These are phyloP conservation scores for Syngnathoides biaculeatus DNA, from an alignment of 2,113 vertebrate species.

Conservation along the genomic window DNA sequence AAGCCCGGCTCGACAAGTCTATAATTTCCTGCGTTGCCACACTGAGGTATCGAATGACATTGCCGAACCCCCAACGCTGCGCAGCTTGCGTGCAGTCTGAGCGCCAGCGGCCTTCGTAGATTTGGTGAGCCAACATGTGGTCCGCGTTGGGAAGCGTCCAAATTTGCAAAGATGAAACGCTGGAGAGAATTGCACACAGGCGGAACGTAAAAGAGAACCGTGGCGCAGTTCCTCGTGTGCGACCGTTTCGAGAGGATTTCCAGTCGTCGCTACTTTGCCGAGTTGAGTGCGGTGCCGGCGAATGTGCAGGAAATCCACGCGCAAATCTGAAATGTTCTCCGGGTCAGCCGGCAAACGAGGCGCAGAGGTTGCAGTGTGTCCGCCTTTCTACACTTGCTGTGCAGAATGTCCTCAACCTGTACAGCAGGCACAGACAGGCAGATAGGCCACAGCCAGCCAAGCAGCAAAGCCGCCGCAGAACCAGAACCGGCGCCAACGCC, in stretches of 20 bases:
- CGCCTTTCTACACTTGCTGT: constrained; percentile 99
- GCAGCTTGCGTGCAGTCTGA: constrained; percentile 72
- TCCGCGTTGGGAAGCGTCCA: constrained; percentile 53
- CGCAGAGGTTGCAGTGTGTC: constrained; percentile 97
- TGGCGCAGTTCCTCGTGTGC: not conserved
- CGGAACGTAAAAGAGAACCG: not conserved
- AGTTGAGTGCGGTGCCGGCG: not conserved
- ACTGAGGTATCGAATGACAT: constrained; percentile 52
- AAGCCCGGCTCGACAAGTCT: constrained; percentile 45
- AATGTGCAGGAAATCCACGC: not conserved
- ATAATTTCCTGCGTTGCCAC: constrained; percentile 63
- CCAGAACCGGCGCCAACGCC: no score
- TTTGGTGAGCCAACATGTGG: constrained; percentile 68
- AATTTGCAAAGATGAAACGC: constrained; percentile 40
- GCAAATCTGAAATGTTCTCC: not conserved
- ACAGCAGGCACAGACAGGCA: constrained; percentile 99
- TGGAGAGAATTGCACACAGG: not conserved
- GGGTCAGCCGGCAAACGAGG: constrained; percentile 46
- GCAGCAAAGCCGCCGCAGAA: constrained; percentile 31
- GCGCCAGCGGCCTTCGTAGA: constrained; percentile 83
- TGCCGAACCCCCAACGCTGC: constrained; percentile 23
- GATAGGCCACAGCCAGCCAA: constrained; percentile 94
- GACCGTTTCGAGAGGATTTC: not conserved
- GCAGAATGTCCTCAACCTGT: constrained; percentile 99
- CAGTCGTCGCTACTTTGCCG: not conserved